A percentile compares a stretch with the other conserved stretches of the same genome.
phyloP scores from a whole-genome alignment of 1,140 invertebrate species.

The Paramacrobiotus metropolitanus region DNA sequence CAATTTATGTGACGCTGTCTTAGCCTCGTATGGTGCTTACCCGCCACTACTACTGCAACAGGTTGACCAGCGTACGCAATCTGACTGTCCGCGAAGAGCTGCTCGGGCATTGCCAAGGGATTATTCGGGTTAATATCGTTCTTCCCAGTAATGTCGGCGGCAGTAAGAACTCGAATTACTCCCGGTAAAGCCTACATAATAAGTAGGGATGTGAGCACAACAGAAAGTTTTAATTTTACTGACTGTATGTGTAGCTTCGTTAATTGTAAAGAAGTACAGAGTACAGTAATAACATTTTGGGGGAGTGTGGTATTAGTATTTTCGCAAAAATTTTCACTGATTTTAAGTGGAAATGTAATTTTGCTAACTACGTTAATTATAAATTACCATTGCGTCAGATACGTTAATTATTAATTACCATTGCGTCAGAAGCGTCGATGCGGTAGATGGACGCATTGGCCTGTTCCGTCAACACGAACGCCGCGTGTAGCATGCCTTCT shows the following conservation, averaged over 20 bases:
- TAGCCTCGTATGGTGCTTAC: too few species aligned
- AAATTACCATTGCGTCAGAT: conserved; percentile 31
- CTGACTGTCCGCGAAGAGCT: conserved; percentile 7
- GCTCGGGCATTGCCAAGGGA: neutral
- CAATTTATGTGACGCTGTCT: too few species aligned
- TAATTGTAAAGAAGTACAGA: too few species aligned
- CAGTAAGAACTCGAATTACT: conserved; percentile 40
- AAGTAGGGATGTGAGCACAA: conserved; percentile 20
- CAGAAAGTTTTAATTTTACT: conserved; percentile 16
- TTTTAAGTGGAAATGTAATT: conserved; percentile 2
- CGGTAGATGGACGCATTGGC: conserved; percentile 28
- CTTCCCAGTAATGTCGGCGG: conserved; percentile 53
- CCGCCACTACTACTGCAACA: conserved; percentile 41
- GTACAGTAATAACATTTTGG: too few species aligned
- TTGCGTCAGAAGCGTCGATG: conserved; percentile 31
- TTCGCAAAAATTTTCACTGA: neutral
- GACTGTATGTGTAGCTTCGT: neutral
- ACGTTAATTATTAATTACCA: conserved; percentile 37
- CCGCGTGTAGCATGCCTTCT: conserved; percentile 34
- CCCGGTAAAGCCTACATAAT: conserved; percentile 28
- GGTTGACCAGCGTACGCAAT: conserved; percentile 35
- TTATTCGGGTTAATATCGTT: conserved; percentile 12
- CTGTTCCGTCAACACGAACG: conserved; percentile 33
- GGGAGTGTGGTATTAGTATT: too few species aligned
- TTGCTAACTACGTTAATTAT: neutral